Evolutionary conservation across 2,888 invertebrate species (phyloP), one percentile per base, ranked within the genome.

Genomic region (Parnassius orleans): DNA sequence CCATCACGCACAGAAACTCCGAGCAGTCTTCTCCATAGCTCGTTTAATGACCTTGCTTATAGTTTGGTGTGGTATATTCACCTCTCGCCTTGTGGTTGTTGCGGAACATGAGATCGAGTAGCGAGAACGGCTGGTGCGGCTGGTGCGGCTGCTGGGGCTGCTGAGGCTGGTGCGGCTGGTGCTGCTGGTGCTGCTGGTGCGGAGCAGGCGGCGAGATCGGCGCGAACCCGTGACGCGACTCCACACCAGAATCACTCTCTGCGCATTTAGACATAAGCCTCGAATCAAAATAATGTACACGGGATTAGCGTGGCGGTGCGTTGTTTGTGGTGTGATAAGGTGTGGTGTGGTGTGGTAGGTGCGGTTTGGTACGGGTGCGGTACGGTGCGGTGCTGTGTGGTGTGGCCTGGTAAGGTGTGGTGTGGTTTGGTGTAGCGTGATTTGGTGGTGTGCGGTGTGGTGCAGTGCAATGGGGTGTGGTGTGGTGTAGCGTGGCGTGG

Each of bases 51-150:
- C 33, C 33, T 33, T 7, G 33, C 33, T 0, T 33, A 7, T 33
- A 7, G 33, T 33, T 14, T 19, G 19, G 19, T 19, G 19, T 19
- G 2, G 2, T 19, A 19, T 19, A 19, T 19, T 24, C 59, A 64
- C 71, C 88, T 69, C 90, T 3, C 75, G 75, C n/a, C 79, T 71
- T 2, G 69, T 86, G 60, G 75, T 93, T 94, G 69, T 94, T 94
- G n/a, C 94, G 88, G 68, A 95, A 93, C 71, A 96, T 81, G 90
- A 96, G 94, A 71, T 95, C 95, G 78, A 95, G 91, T 66, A 96
- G 90, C 65, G 93, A 92, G 66, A 92, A 78, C 57, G 87, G 83
- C 47, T 48, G 77, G 72, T 52, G 76, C 69, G 54, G 47, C 90
- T 85, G 66, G 89, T 92, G 67, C 33, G 46, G 53, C 50, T 42